Percentiles rank a stretch among this genome's conserved stretches.
Conservation (phyloP, 2,113 vertebrate genomes). For the Chitala chitala region DNA sequence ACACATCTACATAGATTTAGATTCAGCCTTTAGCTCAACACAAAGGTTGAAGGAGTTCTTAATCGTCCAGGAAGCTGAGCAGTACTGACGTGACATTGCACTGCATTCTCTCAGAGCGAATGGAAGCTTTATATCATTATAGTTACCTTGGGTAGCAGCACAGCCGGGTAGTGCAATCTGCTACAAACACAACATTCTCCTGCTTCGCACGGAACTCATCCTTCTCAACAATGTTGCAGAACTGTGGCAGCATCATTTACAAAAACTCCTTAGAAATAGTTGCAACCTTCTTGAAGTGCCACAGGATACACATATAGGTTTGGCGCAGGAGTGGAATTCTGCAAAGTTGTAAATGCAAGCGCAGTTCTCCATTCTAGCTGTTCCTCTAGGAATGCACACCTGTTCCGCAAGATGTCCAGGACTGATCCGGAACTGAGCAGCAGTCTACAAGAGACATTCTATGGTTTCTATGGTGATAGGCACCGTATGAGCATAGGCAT, state of each 20-base stretch:
- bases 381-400: slow-evolving; percentile 60
- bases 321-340: slow-evolving; percentile 49
- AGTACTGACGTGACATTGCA: no score
- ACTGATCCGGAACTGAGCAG: slow-evolving; percentile 67
- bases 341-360: slow-evolving; percentile 65
- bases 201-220: slow-evolving; percentile 64
- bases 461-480: slow-evolving; percentile 54
- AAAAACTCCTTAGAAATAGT: slow-evolving; percentile 58
- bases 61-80: no score
- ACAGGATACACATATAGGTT: slow-evolving; percentile 61
- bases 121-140: no score
- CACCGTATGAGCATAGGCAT: slow-evolving; percentile 60
- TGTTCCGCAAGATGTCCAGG: slow-evolving; percentile 56
- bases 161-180: slow-evolving; percentile 64
- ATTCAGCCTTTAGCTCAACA: no score
- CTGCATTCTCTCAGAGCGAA: no score
- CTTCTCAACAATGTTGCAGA: slow-evolving; percentile 61
- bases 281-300: slow-evolving; percentile 63
- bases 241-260: slow-evolving; percentile 52
- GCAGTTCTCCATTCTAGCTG: slow-evolving; percentile 66
- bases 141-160: slow-evolving; percentile 50
- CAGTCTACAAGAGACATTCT: slow-evolving; percentile 55
- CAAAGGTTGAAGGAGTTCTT: no score
- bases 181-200: slow-evolving; percentile 60
- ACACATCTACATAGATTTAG: no score